Conservation (phyloP, 2,797 vertebrate species). For the Pteronotus mesoamericanus region DNA sequence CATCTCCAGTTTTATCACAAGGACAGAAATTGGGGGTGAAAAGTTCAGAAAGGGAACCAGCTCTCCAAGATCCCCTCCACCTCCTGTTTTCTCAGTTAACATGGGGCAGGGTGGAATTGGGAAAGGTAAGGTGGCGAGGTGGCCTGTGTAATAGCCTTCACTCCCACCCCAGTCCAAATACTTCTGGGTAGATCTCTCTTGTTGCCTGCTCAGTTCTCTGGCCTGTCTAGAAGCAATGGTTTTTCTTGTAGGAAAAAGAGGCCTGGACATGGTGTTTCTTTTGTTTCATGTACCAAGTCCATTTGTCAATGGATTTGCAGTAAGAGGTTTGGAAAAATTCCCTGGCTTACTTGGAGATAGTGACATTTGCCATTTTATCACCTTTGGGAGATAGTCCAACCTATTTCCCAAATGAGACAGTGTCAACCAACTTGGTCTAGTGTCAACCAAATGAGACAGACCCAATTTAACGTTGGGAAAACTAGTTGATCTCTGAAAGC, state of each 20-base stretch:
- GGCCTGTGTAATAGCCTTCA: neutral
- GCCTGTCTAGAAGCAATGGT: neutral
- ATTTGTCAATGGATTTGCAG: no score
- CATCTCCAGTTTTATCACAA: slow-evolving; percentile 48
- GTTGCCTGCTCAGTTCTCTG: neutral
- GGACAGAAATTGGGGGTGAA: neutral
- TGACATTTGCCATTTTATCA: neutral
- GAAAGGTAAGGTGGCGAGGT: neutral
- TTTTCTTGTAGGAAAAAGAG: slow-evolving; percentile 16
- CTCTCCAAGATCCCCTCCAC: neutral
- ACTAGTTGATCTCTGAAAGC: neutral
- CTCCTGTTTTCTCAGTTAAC: neutral
- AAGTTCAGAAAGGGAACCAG: neutral
- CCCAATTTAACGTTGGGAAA: neutral
- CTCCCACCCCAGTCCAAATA: neutral
- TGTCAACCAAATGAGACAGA: no score
- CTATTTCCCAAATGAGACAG: no score
- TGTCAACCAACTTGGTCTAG: no score
- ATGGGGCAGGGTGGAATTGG: neutral
- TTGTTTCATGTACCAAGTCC: neutral
- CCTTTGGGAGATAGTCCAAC: neutral
- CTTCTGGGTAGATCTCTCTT: neutral
- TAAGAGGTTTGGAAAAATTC: neutral
- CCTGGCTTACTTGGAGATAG: neutral
- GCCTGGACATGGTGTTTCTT: neutral